These are phyloP conservation scores for Phoebastria nigripes DNA, from an alignment of 2,797 vertebrate species.

Conservation along the genomic window DNA sequence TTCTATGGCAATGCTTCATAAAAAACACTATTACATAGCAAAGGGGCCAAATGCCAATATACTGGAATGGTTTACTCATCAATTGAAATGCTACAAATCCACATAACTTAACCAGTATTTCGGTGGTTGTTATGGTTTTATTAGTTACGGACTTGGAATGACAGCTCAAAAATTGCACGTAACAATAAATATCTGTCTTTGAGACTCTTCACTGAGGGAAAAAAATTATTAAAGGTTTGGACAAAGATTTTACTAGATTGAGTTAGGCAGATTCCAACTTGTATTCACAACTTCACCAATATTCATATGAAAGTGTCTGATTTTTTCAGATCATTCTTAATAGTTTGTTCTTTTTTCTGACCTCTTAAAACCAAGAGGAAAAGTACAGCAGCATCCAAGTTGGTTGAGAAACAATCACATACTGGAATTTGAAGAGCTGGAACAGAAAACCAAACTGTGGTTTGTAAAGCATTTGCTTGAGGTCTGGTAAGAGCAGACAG, in stretches of 20 bases:
- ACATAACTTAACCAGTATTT: conserved; percentile 20
- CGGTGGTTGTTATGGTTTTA: conserved; percentile 45
- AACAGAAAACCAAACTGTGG: neutral
- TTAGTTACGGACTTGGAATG: neutral
- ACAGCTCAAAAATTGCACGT: conserved; percentile 18
- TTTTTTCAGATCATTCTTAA: neutral
- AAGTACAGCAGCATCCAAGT: neutral
- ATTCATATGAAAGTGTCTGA: neutral
- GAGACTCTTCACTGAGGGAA: neutral
- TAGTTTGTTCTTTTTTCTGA: neutral
- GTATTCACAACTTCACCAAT: neutral
- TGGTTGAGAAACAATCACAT: neutral
- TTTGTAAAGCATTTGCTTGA: neutral
- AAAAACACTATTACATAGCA: conserved; percentile 27
- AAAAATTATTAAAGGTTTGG: conserved; percentile 17
- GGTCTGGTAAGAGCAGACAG: neutral
- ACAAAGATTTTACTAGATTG: neutral
- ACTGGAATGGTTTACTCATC: conserved; percentile 52
- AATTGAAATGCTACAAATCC: conserved; percentile 30
- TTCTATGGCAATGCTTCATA: conserved; percentile 33
- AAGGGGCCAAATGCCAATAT: conserved; percentile 22
- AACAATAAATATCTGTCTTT: conserved; percentile 31
- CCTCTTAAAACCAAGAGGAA: neutral
- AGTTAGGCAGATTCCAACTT: neutral
- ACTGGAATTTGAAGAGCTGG: neutral